A percentile compares a stretch with the other conserved stretches of the same genome.
Conservation (phyloP, 1,140 invertebrate species). For the Orchesella cincta region DNA sequence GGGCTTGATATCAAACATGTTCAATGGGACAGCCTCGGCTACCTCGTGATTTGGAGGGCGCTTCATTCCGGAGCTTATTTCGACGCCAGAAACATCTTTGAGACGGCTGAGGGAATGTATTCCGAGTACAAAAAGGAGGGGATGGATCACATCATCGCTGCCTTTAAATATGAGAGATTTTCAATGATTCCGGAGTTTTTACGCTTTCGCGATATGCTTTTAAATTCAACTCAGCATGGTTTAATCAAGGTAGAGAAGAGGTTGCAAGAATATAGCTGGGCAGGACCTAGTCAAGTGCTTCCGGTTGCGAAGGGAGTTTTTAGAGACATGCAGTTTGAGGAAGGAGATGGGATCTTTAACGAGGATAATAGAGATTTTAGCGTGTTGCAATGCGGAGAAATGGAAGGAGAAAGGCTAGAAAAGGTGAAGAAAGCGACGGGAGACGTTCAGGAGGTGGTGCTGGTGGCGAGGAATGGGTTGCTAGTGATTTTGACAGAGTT, state of each 20-base stretch:
- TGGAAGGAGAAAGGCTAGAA: too few species aligned
- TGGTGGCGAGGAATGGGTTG: too few species aligned
- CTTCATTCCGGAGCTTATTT: conserved; percentile 68
- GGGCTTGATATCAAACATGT: conserved; percentile 88
- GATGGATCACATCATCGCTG: conserved; percentile 84
- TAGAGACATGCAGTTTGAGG: too few species aligned
- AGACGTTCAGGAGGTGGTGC: too few species aligned
- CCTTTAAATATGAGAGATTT: conserved; percentile 92
- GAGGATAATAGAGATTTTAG: too few species aligned
- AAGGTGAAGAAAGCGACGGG: too few species aligned
- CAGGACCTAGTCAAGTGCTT: too few species aligned
- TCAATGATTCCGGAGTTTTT: conserved; percentile 88
- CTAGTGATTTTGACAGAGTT: too few species aligned
- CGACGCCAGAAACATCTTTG: conserved; percentile 66
- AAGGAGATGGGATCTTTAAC: too few species aligned
- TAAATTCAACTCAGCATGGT: conserved; percentile 79
- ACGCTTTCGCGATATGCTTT: conserved; percentile 76
- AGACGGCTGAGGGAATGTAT: conserved; percentile 79
- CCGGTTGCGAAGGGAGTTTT: too few species aligned
- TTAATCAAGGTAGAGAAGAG: conserved; percentile 75
- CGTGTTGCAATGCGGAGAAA: too few species aligned
- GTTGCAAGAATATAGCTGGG: conserved; percentile 70
- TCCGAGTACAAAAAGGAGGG: conserved; percentile 79
- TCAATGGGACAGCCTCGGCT: conserved; percentile 87
- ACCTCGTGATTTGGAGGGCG: conserved; percentile 75